Base-by-base conservation (phyloP, 2,888 invertebrate genomes). In the Chrysina gloriosa region DNA sequence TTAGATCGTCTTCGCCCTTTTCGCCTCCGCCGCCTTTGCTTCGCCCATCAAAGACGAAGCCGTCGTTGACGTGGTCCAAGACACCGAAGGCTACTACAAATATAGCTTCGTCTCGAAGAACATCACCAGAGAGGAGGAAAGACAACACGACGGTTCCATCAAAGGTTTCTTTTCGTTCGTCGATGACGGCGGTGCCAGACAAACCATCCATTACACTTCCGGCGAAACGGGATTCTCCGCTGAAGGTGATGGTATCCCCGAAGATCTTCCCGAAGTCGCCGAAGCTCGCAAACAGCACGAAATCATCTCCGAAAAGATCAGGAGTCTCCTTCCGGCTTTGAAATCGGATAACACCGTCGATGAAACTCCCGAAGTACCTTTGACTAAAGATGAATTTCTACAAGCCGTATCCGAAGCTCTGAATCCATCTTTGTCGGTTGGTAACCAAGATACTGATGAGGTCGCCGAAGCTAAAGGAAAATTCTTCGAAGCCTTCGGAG, bases 141-240 rank as follows among this genome's bases (percentile, higher is more conserved):
- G 56, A 7, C 6, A 58, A 48, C 64, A 47, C 7, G 70, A 70
- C 19, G 70, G 70, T 7, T 47, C 48, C 21, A 42, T 65, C 21
- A 54, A 54, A 14, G 70, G 70, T 19, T 47, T 19, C 34, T 70
- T 36, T 31, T 56, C 63, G 7, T 70, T 56, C 52, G 7, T 67
- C 14, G 70, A 70, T 39, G 48, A 45, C 23, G n/a, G 29, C 23
- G 70, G 70, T 21, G 31, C 19, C 1, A 45, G 36, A 5, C 70
- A 70, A 29, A 65, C 64, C 27, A 64, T 70, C 16, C 48, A 63
- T 9, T 70, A 70, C 34, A 36, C 65, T 0, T n/a, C 67, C 19
- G 70, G 70, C 7, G 7, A n/a, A n/a, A 34, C 64, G 1, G 70
- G 67, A 14, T 70, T 68, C 50, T 11, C 27, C 7, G 54, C 65